Evolutionary conservation across 2,113 vertebrate species (phyloP).

Genomic region (Leptosomus discolor): DNA sequence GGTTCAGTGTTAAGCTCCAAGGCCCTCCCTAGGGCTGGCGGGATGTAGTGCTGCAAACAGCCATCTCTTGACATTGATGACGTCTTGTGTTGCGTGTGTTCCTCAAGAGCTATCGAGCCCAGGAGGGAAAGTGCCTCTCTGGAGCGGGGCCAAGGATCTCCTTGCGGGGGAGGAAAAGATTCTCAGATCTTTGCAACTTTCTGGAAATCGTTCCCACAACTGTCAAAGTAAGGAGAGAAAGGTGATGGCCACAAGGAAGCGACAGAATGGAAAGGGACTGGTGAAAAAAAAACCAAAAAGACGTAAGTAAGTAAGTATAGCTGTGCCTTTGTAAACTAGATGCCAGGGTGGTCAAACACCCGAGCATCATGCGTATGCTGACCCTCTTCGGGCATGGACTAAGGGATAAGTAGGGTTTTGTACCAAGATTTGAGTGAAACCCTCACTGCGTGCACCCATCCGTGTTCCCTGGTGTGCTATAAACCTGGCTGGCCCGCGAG

Average conservation of each 20-base stretch:
- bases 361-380: accelerated
- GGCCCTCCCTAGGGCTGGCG: neutral
- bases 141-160: neutral
- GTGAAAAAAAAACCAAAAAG: neutral
- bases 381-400: neutral
- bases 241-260: neutral
- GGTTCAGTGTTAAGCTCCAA: neutral
- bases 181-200: neutral
- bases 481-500: neutral
- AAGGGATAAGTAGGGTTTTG: neutral
- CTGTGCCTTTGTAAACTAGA: accelerated
- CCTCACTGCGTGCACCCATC: accelerated
- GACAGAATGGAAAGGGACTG: neutral
- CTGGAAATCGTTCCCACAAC: neutral
- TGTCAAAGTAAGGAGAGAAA: neutral
- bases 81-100: neutral
- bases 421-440: neutral
- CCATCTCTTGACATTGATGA: accelerated
- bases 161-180: too few relatives aligned
- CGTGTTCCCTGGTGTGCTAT: neutral
- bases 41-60: accelerated
- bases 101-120: neutral
- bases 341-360: neutral
- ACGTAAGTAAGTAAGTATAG: neutral
- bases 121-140: neutral